These are phyloP conservation scores for Tetragnatha montana DNA, from an alignment of 2,888 invertebrate genomes.

Conservation along the genomic window DNA sequence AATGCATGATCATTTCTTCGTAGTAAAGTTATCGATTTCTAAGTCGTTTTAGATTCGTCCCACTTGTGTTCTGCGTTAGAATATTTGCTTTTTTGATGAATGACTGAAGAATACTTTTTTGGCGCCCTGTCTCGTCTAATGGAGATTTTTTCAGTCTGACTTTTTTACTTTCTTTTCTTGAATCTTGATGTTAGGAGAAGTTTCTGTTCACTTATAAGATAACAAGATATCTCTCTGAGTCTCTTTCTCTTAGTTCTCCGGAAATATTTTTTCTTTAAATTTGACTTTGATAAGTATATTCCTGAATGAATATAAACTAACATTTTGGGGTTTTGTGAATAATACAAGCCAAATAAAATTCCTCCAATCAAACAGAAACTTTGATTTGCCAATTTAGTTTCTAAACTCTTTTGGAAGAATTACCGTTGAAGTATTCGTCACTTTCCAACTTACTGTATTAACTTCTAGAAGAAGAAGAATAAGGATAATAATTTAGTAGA, in stretches of 20 bases:
- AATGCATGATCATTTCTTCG: conserved; percentile 38
- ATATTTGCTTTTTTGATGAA: conserved; percentile 65
- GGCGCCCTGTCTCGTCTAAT: conserved; percentile 52
- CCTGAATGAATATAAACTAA: not conserved
- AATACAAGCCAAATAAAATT: too few relatives aligned
- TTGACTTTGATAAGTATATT: not conserved
- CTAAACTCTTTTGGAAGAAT: too few relatives aligned
- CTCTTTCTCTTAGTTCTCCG: not conserved
- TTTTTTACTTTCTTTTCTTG: conserved; percentile 32
- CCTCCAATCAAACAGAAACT: too few relatives aligned
- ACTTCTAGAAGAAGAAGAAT: too few relatives aligned
- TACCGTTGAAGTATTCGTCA: too few relatives aligned
- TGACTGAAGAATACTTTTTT: conserved; percentile 58
- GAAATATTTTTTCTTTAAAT: not conserved
- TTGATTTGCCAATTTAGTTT: too few relatives aligned
- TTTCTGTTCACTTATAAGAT: conserved; percentile 26
- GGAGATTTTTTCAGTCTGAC: conserved; percentile 34
- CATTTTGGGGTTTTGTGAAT: not conserved
- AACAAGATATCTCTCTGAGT: conserved; percentile 15
- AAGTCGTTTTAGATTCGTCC: conserved; percentile 34
- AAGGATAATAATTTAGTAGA: too few relatives aligned
- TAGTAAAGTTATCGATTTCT: conserved; percentile 38
- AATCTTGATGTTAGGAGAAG: conserved; percentile 15
- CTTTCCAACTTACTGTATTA: too few relatives aligned
- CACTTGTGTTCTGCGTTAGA: conserved; percentile 53